Percentiles rank a stretch among this genome's conserved stretches.
These are phyloP conservation scores for Limnephilus lunatus DNA, from an alignment of 2,888 invertebrate species.

Conservation along the genomic window DNA sequence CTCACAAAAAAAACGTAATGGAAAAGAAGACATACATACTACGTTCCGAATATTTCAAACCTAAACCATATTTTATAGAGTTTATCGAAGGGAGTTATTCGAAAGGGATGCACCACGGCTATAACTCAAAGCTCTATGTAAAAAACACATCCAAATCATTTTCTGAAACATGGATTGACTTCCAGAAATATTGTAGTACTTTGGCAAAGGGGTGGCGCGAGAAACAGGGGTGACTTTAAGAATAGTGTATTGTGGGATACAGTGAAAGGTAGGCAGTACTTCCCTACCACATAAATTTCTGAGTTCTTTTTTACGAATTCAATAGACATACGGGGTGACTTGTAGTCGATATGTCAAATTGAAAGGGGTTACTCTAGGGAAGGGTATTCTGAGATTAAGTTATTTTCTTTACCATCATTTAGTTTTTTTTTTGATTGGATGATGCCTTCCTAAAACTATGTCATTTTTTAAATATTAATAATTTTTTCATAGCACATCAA, in stretches of 20 bases:
- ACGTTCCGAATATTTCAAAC: background rate
- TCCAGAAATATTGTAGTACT: background rate
- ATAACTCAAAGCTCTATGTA: background rate
- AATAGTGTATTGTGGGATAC: background rate
- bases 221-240: background rate
- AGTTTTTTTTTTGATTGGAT: background rate
- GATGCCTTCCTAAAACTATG: background rate
- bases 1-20: too few relatives aligned
- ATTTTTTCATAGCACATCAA: too few relatives aligned
- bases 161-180: background rate
- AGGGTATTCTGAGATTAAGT: background rate
- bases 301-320: background rate
- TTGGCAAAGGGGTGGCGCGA: background rate
- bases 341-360: background rate
- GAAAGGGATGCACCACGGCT: background rate
- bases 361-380: background rate
- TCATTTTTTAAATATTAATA: too few relatives aligned
- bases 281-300: background rate
- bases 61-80: background rate
- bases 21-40: too few relatives aligned
- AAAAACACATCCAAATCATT: slow-evolving; percentile 8
- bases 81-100: background rate
- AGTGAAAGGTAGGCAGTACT: background rate
- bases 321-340: background rate
- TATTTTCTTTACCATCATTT: background rate